Evolutionary conservation across 2,888 invertebrate species (phyloP).

Genomic region (Keiferia lycopersicella): DNA sequence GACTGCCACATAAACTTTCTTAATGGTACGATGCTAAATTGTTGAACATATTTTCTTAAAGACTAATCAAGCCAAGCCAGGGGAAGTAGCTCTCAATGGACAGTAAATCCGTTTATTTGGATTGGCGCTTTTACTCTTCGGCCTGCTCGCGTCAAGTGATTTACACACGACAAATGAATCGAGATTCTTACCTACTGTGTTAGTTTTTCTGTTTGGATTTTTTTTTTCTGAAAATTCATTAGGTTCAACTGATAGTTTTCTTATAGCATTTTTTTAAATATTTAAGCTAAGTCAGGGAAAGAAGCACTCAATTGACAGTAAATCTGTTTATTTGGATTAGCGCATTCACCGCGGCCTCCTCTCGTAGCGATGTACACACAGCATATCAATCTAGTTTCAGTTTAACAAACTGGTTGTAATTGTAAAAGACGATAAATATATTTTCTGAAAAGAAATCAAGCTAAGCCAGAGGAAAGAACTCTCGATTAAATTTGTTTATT

Average conservation of each 20-base stretch:
- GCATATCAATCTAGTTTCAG: not conserved
- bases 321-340: conserved; percentile 19
- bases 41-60: too few species aligned
- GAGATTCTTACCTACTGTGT: not conserved
- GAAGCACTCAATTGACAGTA: conserved; percentile 14
- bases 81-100: conserved; percentile 4
- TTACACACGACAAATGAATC: not conserved
- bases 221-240: too few species aligned
- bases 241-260: too few species aligned
- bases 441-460: too few species aligned
- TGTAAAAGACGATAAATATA: too few species aligned
- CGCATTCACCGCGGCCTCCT: not conserved
- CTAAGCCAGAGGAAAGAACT: not conserved
- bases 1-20: too few species aligned
- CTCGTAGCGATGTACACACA: too few species aligned
- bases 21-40: too few species aligned
- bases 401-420: too few species aligned
- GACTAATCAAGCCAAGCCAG: not conserved
- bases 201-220: too few species aligned
- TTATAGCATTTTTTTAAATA: too few species aligned
- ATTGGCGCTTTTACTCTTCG: conserved; percentile 1
- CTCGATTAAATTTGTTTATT: conserved; percentile 22
- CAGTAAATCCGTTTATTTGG: conserved; percentile 22
- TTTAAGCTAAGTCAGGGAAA: not conserved
- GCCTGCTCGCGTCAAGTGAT: not conserved